Conservation (phyloP, 2,113 vertebrate genomes). For the Aramus guarauna region DNA sequence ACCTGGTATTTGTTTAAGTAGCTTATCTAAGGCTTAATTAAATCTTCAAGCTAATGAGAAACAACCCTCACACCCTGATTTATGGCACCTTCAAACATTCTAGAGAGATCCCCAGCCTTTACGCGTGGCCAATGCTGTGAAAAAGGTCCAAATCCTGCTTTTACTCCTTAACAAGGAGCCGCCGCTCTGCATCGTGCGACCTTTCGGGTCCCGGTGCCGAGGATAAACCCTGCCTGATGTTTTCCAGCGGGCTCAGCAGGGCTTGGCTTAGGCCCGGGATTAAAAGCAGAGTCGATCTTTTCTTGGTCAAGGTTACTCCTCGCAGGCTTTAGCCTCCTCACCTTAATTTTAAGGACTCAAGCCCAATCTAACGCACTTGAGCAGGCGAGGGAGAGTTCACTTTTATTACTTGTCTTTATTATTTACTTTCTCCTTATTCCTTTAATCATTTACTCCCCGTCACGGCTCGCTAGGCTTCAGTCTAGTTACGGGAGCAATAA, state of each 20-base stretch:
- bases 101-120: rapidly evolving
- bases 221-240: background rate
- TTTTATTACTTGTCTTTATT: background rate
- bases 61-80: rapidly evolving
- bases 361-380: rapidly evolving
- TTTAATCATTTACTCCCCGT: no score
- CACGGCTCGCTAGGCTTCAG: rapidly evolving
- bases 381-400: rapidly evolving
- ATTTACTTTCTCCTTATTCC: background rate
- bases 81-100: rapidly evolving
- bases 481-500: background rate
- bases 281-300: background rate
- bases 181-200: rapidly evolving
- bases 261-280: background rate
- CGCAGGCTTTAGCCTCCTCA: background rate
- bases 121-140: rapidly evolving
- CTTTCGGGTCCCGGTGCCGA: rapidly evolving
- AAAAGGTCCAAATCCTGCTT: background rate
- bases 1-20: background rate
- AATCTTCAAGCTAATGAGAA: background rate
- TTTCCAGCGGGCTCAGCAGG: background rate
- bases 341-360: background rate
- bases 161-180: rapidly evolving
- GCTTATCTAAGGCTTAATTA: background rate
- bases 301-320: background rate